Evolutionary conservation across 2,797 vertebrate species (phyloP), one percentile per base, ranked within the genome.

Genomic region (Dipus sagitta): DNA sequence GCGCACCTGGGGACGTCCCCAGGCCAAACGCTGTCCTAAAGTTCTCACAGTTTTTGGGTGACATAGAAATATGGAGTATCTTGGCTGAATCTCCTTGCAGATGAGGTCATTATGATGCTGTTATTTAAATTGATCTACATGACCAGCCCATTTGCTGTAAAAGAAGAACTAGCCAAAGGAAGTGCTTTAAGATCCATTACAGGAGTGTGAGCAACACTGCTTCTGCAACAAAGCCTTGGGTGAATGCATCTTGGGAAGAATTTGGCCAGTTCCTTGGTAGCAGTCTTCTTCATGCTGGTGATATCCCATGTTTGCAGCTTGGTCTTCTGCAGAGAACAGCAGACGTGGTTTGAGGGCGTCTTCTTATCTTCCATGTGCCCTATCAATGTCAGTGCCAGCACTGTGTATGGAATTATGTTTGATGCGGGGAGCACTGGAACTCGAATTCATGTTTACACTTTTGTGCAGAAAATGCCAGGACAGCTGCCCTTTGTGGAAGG

Each of bases 371-470:
- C 99, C 11, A 96, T 97, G 81, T 98, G 98, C n/a, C 98, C 98
- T 6, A 15, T 98, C 97, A 98, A 98, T 96, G 88, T 94, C 87
- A 98, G 97, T 91, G 97, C 76, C 80, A 96, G 98, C 85, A 98
- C 98, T 64, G 99, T 99, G 98, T 99, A 99, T 96, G 99, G 99
- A 97, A 98, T 99, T 98, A 99, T 99, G 99, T 99, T 99, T 96
- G 99, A 99, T 1, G 99, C 99, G 0, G 99, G 99, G 96, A 99
- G 99, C 98, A 99, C 99, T 70, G 99, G 99, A 97, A 99, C 99
- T 38, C 98, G 99, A 80, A 99, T 99, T 98, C 99, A 99, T 95
- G 98, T 99, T 98, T 99, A 99, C 87, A 99, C 98, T 79, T 99
- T 99, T 98, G 99, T 99, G 96, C 99, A 99, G 97, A 99, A 98